Percentiles rank a stretch among this genome's conserved stretches.
These are phyloP conservation scores for Chirona hameri DNA, from an alignment of 2,888 invertebrate species.

Conservation along the genomic window DNA sequence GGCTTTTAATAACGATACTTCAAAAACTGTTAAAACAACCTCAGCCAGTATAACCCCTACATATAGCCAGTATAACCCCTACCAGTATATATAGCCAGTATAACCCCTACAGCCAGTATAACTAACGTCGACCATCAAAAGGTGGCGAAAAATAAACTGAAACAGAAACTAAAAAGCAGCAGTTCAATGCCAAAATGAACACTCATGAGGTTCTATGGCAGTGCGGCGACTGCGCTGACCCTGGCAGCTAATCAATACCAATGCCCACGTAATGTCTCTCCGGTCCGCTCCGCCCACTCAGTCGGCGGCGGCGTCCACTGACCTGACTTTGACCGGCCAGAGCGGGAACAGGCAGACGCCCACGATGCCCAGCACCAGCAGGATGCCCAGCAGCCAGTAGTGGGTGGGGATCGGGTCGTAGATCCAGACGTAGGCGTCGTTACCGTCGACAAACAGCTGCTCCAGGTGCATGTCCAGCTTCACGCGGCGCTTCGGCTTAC, in stretches of 20 bases:
- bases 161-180: too few species aligned
- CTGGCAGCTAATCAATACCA: background rate
- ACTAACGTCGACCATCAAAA: too few species aligned
- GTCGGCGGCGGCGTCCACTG: background rate
- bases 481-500: conserved; percentile 69
- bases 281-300: background rate
- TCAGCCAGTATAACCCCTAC: too few species aligned
- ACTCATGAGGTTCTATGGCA: too few species aligned
- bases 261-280: too few species aligned
- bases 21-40: too few species aligned
- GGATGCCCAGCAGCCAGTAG: conserved; percentile 89
- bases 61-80: too few species aligned
- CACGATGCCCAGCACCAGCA: conserved; percentile 86
- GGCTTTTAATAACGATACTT: too few species aligned
- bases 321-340: conserved; percentile 72
- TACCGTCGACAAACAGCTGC: conserved; percentile 87
- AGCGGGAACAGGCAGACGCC: conserved; percentile 98
- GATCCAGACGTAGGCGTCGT: conserved; percentile 97
- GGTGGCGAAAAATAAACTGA: too few species aligned
- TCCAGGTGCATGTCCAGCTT: conserved; percentile 96
- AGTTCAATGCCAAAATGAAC: too few species aligned
- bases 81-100: too few species aligned
- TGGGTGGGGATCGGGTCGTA: conserved; percentile 94
- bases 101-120: too few species aligned
- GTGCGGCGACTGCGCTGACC: background rate